A percentile compares a stretch with the other conserved stretches of the same genome.
These are phyloP conservation scores for Sarcophaga carnaria DNA, from an alignment of 2,888 invertebrate species.

Conservation along the genomic window DNA sequence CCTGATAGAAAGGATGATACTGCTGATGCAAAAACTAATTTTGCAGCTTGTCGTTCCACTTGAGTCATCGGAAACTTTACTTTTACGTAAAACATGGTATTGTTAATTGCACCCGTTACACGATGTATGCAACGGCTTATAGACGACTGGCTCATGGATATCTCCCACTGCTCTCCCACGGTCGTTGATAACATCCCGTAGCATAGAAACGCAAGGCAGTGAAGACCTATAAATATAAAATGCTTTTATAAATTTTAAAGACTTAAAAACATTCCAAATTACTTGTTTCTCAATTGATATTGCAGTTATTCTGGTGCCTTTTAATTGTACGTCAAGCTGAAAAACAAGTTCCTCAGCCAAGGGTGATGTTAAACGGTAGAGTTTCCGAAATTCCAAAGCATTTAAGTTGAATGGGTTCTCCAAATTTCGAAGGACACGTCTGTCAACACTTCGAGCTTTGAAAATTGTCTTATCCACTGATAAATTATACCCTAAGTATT, in stretches of 20 bases:
- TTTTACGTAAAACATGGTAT: slow-evolving; percentile 1
- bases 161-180: background rate
- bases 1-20: slow-evolving; percentile 4
- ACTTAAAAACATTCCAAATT: too few relatives aligned
- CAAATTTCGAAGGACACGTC: slow-evolving; percentile 1
- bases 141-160: slow-evolving; percentile 29
- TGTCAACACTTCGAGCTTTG: too few relatives aligned
- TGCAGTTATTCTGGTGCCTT: slow-evolving; percentile 6
- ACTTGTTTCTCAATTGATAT: background rate
- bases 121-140: slow-evolving; percentile 21
- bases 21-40: too few relatives aligned
- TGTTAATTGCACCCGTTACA: slow-evolving; percentile 17
- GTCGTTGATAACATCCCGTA: too few relatives aligned
- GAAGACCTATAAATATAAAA: too few relatives aligned
- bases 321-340: background rate
- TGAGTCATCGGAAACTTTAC: background rate
- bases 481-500: too few relatives aligned
- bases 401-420: slow-evolving; percentile 5
- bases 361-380: slow-evolving; percentile 26
- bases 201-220: too few relatives aligned
- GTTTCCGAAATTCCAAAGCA: slow-evolving; percentile 8
- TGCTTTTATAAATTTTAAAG: too few relatives aligned
- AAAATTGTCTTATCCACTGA: too few relatives aligned
- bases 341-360: slow-evolving; percentile 2
- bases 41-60: too few relatives aligned